Evolutionary conservation across 1,140 invertebrate genomes (phyloP).

Genomic region (Lanistes nyassanus): DNA sequence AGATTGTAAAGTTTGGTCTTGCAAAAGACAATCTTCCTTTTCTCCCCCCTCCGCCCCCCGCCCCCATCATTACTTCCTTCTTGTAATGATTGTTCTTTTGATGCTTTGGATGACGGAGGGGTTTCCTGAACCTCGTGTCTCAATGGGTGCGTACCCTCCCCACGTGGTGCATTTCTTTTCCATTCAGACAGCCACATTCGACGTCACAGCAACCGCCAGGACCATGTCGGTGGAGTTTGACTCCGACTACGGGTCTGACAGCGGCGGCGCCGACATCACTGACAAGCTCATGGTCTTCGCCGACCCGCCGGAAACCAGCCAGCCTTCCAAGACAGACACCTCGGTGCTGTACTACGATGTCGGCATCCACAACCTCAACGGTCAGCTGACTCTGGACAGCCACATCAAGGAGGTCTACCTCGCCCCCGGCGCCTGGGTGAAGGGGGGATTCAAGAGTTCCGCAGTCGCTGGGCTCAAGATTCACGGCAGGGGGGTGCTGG

Average conservation of each 20-base stretch:
- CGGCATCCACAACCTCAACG: constrained; percentile 14
- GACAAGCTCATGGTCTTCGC: constrained; percentile 20
- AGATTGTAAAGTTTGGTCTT: background rate
- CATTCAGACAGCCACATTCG: too few relatives aligned
- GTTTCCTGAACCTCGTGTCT: background rate
- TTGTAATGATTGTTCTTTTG: background rate
- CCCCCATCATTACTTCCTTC: background rate
- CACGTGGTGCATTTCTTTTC: too few relatives aligned
- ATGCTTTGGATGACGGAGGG: background rate
- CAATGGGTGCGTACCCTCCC: too few relatives aligned
- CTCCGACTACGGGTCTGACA: constrained; percentile 6
- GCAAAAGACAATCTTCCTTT: background rate
- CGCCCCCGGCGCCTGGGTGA: constrained; percentile 21
- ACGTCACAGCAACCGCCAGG: background rate
- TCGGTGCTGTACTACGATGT: constrained; percentile 13
- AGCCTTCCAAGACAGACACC: constrained; percentile 8
- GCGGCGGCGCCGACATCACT: constrained; percentile 14
- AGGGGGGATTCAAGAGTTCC: constrained; percentile 18
- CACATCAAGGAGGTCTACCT: constrained; percentile 17
- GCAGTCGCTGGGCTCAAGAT: constrained; percentile 2
- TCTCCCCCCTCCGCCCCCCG: background rate
- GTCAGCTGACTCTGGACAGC: background rate
- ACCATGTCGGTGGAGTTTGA: constrained; percentile 27
- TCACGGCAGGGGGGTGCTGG: constrained; percentile 16
- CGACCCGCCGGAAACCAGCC: constrained; percentile 1